Percentiles rank a stretch among this genome's conserved stretches.
phyloP scores from a whole-genome alignment of 2,113 vertebrate species.

The Channa argus region DNA sequence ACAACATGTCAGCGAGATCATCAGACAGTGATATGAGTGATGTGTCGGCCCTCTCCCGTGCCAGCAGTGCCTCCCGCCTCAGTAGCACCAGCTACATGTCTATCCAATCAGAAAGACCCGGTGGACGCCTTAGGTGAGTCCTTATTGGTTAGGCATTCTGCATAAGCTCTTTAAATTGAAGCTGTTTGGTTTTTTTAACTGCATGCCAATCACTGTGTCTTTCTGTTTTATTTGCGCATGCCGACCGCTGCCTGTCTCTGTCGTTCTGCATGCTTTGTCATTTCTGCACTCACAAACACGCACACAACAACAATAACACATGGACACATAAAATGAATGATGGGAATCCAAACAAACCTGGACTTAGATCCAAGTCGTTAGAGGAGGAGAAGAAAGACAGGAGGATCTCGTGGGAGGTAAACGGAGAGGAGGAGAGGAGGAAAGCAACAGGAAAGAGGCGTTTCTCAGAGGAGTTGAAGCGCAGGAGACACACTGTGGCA shows the following conservation, averaged over 20 bases:
- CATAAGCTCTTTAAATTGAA: not conserved
- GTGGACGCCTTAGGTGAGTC: slow-evolving; percentile 93
- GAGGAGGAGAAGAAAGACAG: slow-evolving; percentile 84
- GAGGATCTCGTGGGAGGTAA: slow-evolving; percentile 80
- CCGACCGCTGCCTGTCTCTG: slow-evolving; percentile 51
- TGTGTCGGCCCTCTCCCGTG: slow-evolving; percentile 93
- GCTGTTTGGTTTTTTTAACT: not conserved
- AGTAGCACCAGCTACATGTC: slow-evolving; percentile 99
- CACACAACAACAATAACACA: slow-evolving; percentile 18
- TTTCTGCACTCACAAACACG: not conserved
- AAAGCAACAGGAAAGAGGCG: slow-evolving; percentile 69
- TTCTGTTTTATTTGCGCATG: slow-evolving; percentile 61
- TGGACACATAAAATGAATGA: not conserved
- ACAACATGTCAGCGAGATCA: slow-evolving; percentile 95
- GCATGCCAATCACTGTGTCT: slow-evolving; percentile 63
- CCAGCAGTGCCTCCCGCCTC: slow-evolving; percentile 98
- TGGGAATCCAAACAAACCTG: slow-evolving; percentile 24
- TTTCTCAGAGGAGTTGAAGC: slow-evolving; percentile 80
- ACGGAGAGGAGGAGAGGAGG: slow-evolving; percentile 75
- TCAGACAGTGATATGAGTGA: slow-evolving; percentile 99
- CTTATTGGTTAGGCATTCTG: not conserved
- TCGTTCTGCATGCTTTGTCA: slow-evolving; percentile 41
- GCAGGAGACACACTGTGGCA: slow-evolving; percentile 80
- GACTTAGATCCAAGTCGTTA: slow-evolving; percentile 81
- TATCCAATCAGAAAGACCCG: slow-evolving; percentile 94